These are phyloP conservation scores for Ophion ellenae DNA, from an alignment of 2,888 invertebrate genomes.

Conservation along the genomic window DNA sequence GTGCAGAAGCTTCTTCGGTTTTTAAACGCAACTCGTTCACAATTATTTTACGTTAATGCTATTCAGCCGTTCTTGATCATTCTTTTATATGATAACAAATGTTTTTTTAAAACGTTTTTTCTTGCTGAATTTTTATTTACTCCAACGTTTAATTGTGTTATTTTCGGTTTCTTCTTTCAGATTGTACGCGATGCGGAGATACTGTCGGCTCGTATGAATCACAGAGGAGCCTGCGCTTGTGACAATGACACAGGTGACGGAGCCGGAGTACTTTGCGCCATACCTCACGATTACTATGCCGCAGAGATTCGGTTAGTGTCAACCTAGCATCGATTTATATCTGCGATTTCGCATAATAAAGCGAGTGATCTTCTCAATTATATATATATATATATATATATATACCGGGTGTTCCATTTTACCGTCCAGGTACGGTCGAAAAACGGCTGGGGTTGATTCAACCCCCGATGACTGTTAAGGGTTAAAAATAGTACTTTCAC, in stretches of 20 bases:
- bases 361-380: background rate
- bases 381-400: too few species aligned
- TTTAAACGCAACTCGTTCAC: background rate
- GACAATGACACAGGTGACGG: constrained; percentile 99
- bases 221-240: constrained; percentile 99
- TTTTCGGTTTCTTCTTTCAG: constrained; percentile 84
- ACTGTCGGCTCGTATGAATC: constrained; percentile 98
- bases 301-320: constrained; percentile 90
- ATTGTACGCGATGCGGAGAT: constrained; percentile 98
- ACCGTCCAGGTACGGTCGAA: too few species aligned
- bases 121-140: background rate
- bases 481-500: too few species aligned
- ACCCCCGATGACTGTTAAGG: too few species aligned
- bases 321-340: background rate
- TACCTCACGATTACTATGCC: constrained; percentile 97
- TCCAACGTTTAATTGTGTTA: background rate
- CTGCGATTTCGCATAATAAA: background rate
- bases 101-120: too few species aligned
- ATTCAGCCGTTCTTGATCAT: too few species aligned
- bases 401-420: too few species aligned
- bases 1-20: background rate
- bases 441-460: too few species aligned
- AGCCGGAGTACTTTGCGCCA: constrained; percentile 97
- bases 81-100: too few species aligned
- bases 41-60: too few species aligned